Evolutionary conservation across 2,797 vertebrate genomes (phyloP).

Genomic region (Enteromius treurensis): DNA sequence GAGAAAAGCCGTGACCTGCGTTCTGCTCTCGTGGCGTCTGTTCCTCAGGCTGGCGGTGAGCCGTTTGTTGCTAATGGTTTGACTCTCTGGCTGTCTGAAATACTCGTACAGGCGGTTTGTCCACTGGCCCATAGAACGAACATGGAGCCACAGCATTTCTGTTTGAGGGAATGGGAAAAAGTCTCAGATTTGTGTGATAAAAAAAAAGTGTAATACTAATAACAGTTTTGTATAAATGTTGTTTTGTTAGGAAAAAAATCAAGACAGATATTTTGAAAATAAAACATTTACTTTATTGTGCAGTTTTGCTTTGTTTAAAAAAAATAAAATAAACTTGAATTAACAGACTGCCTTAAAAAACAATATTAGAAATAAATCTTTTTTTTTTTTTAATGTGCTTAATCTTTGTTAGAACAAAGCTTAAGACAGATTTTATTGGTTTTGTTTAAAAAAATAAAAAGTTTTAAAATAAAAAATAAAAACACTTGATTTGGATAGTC

Average conservation of each 20-base stretch:
- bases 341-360: neutral
- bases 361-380: neutral
- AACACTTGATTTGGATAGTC: too few species aligned
- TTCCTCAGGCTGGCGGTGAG: constrained; percentile 72
- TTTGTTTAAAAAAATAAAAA: neutral
- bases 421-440: neutral
- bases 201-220: neutral
- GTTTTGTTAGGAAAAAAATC: neutral
- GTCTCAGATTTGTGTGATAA: neutral
- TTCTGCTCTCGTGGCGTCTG: constrained; percentile 48
- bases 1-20: constrained; percentile 67
- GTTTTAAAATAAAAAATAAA: neutral
- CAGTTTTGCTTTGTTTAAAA: neutral
- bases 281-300: neutral
- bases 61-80: constrained; percentile 47
- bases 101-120: constrained; percentile 85
- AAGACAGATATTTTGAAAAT: neutral
- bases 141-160: constrained; percentile 89
- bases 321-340: neutral
- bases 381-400: neutral
- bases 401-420: neutral
- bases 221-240: neutral
- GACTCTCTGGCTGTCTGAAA: constrained; percentile 72
- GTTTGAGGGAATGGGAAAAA: constrained; percentile 39
- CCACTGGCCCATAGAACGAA: constrained; percentile 90